Percentiles rank a stretch among this genome's conserved stretches.
Evolutionary conservation across 1,140 invertebrate genomes (phyloP).

Genomic region (Drosophila guanche): DNA sequence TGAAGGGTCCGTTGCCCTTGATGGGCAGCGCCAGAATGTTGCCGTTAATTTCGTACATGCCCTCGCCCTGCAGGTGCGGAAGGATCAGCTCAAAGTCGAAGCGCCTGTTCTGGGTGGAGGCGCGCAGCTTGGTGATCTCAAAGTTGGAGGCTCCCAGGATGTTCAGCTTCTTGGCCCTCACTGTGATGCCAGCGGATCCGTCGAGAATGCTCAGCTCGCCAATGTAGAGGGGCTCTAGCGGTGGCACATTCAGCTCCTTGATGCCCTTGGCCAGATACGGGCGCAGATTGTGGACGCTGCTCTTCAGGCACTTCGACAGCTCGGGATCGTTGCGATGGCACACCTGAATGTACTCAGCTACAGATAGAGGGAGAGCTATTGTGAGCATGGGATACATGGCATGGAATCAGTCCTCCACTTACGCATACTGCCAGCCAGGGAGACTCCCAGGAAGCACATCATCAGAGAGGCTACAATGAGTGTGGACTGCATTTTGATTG

Average conservation of each 20-base stretch:
- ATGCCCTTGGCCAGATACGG: slow-evolving; percentile 84
- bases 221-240: slow-evolving; percentile 86
- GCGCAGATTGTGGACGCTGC: slow-evolving; percentile 84
- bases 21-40: slow-evolving; percentile 86
- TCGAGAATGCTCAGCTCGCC: slow-evolving; percentile 86
- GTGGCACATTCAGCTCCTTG: slow-evolving; percentile 86
- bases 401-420: slow-evolving; percentile 13
- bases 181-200: slow-evolving; percentile 84
- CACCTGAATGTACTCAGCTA: slow-evolving; percentile 87
- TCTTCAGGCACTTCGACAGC: slow-evolving; percentile 85
- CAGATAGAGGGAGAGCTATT: background rate
- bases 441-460: slow-evolving; percentile 39
- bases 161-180: slow-evolving; percentile 85
- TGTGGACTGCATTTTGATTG: slow-evolving; percentile 47
- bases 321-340: slow-evolving; percentile 86
- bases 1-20: slow-evolving; percentile 86
- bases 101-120: slow-evolving; percentile 83
- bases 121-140: slow-evolving; percentile 85
- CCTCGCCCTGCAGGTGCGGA: slow-evolving; percentile 85
- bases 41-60: slow-evolving; percentile 86
- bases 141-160: slow-evolving; percentile 87
- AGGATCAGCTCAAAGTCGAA: slow-evolving; percentile 85
- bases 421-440: slow-evolving; percentile 55
- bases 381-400: background rate
- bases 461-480: slow-evolving; percentile 40